Percentiles rank a stretch among this genome's conserved stretches.
Conservation (phyloP, 2,113 vertebrate genomes). For the Triplophysa rosa region DNA sequence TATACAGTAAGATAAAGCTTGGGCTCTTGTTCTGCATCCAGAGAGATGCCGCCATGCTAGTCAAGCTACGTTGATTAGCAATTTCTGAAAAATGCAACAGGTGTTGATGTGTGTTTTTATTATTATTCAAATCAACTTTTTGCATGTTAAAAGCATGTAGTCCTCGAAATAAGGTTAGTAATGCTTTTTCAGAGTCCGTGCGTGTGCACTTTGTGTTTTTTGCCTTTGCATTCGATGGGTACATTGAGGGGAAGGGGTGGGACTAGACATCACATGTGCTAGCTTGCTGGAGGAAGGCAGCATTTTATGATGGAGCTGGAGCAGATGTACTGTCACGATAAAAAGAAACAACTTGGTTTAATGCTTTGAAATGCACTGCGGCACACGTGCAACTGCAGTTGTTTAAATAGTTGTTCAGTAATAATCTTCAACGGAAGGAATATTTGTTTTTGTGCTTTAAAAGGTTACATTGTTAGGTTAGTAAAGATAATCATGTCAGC, state of each 20-base stretch:
- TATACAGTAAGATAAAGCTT: background rate
- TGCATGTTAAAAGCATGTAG: background rate
- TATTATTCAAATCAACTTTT: background rate
- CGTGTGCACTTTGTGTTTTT: background rate
- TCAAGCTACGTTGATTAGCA: background rate
- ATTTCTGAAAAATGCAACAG: background rate
- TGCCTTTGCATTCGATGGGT: background rate
- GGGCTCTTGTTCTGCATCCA: background rate
- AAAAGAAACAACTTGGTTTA: slow-evolving; percentile 30
- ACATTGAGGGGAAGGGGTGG: background rate
- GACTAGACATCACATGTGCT: slow-evolving; percentile 26
- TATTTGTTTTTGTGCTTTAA: background rate
- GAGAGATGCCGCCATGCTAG: background rate
- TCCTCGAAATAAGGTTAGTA: background rate
- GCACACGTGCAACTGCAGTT: slow-evolving; percentile 35
- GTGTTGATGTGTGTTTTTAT: background rate
- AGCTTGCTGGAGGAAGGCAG: slow-evolving; percentile 38
- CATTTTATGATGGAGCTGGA: slow-evolving; percentile 40
- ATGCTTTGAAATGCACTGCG: slow-evolving; percentile 31
- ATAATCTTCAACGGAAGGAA: background rate
- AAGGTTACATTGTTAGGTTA: background rate
- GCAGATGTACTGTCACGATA: slow-evolving; percentile 49
- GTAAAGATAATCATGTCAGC: background rate
- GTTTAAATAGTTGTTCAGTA: background rate
- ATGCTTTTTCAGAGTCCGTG: background rate